A percentile compares a stretch with the other conserved stretches of the same genome.
These are phyloP conservation scores for Pedionomus torquatus DNA, from an alignment of 2,113 vertebrate species.

Conservation along the genomic window DNA sequence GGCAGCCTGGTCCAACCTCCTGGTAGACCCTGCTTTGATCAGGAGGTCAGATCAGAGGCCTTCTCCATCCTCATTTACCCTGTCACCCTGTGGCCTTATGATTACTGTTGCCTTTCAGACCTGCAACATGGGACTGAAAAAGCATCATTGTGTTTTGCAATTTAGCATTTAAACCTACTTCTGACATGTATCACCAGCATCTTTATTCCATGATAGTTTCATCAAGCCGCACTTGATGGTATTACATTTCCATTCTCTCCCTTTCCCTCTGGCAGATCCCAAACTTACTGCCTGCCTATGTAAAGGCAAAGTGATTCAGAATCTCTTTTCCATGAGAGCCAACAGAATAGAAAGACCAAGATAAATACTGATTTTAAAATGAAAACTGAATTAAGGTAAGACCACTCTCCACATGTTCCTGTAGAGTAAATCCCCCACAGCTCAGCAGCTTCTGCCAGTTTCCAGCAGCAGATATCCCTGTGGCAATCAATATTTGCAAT, in stretches of 20 bases:
- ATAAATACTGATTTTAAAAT: background rate
- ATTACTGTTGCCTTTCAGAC: background rate
- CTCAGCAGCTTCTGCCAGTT: background rate
- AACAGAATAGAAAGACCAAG: background rate
- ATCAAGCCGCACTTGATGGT: background rate
- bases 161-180: background rate
- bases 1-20: background rate
- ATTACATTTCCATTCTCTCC: background rate
- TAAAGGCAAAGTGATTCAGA: background rate
- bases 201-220: background rate
- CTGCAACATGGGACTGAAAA: background rate
- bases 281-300: background rate
- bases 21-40: background rate
- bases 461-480: background rate
- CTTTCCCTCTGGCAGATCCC: background rate
- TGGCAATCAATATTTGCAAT: background rate
- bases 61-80: background rate
- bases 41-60: background rate
- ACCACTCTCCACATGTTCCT: fast-evolving
- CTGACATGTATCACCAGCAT: background rate
- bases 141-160: background rate
- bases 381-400: background rate
- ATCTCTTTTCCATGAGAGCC: background rate
- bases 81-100: background rate
- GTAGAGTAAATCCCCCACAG: background rate